Evolutionary conservation across 2,797 vertebrate genomes (phyloP), one percentile per base, ranked within the genome.

Genomic region (Eupleurogrammus muticus): DNA sequence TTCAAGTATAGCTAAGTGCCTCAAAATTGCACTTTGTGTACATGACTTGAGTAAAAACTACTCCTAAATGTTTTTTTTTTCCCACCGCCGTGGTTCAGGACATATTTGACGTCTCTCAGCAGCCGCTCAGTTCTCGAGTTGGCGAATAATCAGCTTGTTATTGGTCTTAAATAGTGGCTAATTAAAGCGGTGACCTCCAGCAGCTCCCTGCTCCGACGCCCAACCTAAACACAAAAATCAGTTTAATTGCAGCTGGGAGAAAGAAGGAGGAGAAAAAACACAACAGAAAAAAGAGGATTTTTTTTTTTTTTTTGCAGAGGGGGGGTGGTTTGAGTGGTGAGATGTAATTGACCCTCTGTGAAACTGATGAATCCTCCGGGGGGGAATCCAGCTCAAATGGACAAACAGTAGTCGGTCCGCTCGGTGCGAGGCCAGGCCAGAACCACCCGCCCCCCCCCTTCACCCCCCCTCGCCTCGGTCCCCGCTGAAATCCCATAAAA

Each of bases 201-300:
- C 82, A 93, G 92, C 95, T 95, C 94, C 92, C 89, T 94, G 92
- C 94, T 96, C 92, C 94, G 95, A 96, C 93, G 95, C 89, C 93
- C 94, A 96, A 96, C 93, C 95, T 97, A 99, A 99, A 98, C 96
- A 98, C 95, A 96, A 96, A 95, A 96, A 96, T 95, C 95, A 93
- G 91, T 96, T 90, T 97, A 97, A 99, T 97, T 97, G 96, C 95
- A 91, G 92, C 94, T 94, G 52, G 49, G 28, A 28, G 28, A 28
- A 28, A 28, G 28, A 28, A 28, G 28, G 6, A 28, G 28, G 6
- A 28, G 28, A 32, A 62, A 69, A 78, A 74, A 80, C n/a, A n/a
- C n/a, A n/a, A n/a, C n/a, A n/a, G n/a, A 79, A 75, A 66, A 69
- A 9, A 34, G 40, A 20, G 46, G 28, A 56, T 9, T 88, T 94